Percentiles rank a stretch among this genome's conserved stretches.
Conservation (phyloP, 2,113 vertebrate species). For the Salvelinus fontinalis region DNA sequence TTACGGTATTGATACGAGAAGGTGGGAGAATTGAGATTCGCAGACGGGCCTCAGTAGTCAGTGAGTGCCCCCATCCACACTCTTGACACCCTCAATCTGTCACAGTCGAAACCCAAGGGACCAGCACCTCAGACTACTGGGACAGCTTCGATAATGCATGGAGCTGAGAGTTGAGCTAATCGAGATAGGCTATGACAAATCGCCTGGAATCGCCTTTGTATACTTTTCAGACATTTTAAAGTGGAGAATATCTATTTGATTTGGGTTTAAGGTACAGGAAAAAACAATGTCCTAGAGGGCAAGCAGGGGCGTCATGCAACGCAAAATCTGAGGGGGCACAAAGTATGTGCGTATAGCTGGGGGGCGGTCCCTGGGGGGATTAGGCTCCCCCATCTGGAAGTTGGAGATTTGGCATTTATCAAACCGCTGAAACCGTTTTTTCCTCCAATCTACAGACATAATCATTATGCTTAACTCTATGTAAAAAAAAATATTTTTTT, state of each 20-base stretch:
- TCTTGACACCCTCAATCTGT: constrained; percentile 69
- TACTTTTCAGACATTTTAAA: constrained; percentile 49
- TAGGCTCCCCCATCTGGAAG: too few relatives aligned
- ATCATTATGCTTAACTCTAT: too few relatives aligned
- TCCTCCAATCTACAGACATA: too few relatives aligned
- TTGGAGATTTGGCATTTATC: too few relatives aligned
- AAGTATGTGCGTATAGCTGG: too few relatives aligned
- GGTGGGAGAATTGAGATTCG: constrained; percentile 61
- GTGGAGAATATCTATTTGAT: constrained; percentile 44
- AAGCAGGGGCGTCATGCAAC: constrained; percentile 2
- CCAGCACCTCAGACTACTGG: constrained; percentile 44
- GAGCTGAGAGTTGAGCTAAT: constrained; percentile 59
- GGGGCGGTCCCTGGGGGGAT: too few relatives aligned
- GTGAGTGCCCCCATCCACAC: constrained; percentile 20
- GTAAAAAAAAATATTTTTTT: too few relatives aligned
- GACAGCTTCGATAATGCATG: constrained; percentile 45
- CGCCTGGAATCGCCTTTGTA: constrained; percentile 48
- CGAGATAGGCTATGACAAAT: constrained; percentile 58
- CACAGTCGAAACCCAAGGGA: constrained; percentile 61
- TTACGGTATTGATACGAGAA: constrained; percentile 65
- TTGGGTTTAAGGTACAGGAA: constrained; percentile 38
- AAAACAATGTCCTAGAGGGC: constrained; percentile 27
- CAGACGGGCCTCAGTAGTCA: constrained; percentile 44
- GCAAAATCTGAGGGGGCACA: too few relatives aligned
- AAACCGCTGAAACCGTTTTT: too few relatives aligned